These are phyloP conservation scores for Polyploca ridens DNA, from an alignment of 2,888 invertebrate genomes.

Conservation along the genomic window DNA sequence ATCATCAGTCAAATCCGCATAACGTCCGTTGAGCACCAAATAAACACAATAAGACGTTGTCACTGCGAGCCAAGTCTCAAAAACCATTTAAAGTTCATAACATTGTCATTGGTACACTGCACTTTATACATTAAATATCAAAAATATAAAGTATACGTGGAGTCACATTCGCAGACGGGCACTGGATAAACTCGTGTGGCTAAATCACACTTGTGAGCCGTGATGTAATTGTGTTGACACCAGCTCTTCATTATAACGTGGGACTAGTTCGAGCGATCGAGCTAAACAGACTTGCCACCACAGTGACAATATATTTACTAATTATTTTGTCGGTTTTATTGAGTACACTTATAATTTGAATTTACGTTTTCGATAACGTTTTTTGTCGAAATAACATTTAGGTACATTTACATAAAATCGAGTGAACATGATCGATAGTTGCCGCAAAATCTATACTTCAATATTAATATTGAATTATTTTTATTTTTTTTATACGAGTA, in stretches of 20 bases:
- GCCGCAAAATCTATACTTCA: background rate
- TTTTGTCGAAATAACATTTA: background rate
- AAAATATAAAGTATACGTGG: conserved; percentile 21
- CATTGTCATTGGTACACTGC: conserved; percentile 23
- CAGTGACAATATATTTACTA: background rate
- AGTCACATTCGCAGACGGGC: conserved; percentile 19
- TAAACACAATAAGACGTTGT: conserved; percentile 57
- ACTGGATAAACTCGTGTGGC: conserved; percentile 41
- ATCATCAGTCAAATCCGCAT: conserved; percentile 64
- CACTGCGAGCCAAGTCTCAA: conserved; percentile 61
- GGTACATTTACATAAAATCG: background rate
- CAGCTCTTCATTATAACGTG: conserved; percentile 37
- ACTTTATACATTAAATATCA: background rate
- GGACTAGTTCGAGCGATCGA: conserved; percentile 33
- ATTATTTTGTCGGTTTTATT: background rate
- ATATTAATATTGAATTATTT: background rate
- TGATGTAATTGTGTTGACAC: conserved; percentile 62
- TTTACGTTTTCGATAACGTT: background rate
- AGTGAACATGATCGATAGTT: background rate
- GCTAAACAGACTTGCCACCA: conserved; percentile 15
- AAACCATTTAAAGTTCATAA: conserved; percentile 68
- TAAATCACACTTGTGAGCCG: conserved; percentile 49
- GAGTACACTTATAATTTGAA: background rate
- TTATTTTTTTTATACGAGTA: background rate
- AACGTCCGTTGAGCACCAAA: conserved; percentile 56